These are phyloP conservation scores for Aulostomus chinensis DNA, from an alignment of 2,797 vertebrate genomes.

Conservation along the genomic window DNA sequence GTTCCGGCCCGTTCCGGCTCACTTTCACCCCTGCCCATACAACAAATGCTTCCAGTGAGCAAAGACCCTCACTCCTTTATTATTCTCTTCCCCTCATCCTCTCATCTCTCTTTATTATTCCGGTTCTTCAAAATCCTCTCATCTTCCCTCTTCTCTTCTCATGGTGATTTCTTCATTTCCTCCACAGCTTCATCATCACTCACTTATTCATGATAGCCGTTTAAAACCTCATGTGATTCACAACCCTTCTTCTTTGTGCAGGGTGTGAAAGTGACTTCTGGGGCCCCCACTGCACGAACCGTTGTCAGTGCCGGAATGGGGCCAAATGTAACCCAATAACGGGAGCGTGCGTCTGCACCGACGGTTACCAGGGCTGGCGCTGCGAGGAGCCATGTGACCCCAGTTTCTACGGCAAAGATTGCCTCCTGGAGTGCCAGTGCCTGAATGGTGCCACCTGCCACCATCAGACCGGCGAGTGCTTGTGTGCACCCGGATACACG, in stretches of 20 bases:
- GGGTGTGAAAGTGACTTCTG: constrained; percentile 96
- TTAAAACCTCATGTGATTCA: too few species aligned
- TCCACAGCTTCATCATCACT: too few species aligned
- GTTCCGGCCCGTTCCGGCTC: too few species aligned
- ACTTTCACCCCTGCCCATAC: too few species aligned
- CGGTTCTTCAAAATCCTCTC: too few species aligned
- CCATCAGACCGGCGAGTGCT: constrained; percentile 92
- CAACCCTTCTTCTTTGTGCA: constrained; percentile 54
- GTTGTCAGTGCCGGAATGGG: constrained; percentile 94
- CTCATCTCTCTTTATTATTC: too few species aligned
- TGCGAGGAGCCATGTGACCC: constrained; percentile 92
- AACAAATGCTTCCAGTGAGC: too few species aligned
- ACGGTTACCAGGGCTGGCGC: constrained; percentile 95
- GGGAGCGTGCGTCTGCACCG: constrained; percentile 93
- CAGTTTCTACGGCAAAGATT: constrained; percentile 89
- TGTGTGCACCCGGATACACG: constrained; percentile 92
- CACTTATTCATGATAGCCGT: too few species aligned
- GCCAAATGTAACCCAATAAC: constrained; percentile 98
- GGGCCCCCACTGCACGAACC: constrained; percentile 97
- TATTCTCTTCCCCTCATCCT: too few species aligned
- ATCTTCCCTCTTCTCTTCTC: too few species aligned
- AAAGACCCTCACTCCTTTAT: too few species aligned
- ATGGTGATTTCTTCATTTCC: too few species aligned
- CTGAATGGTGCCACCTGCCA: constrained; percentile 93
- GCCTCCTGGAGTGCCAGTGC: constrained; percentile 90